Conservation (phyloP, 2,113 vertebrate genomes). For the Ictalurus furcatus region DNA sequence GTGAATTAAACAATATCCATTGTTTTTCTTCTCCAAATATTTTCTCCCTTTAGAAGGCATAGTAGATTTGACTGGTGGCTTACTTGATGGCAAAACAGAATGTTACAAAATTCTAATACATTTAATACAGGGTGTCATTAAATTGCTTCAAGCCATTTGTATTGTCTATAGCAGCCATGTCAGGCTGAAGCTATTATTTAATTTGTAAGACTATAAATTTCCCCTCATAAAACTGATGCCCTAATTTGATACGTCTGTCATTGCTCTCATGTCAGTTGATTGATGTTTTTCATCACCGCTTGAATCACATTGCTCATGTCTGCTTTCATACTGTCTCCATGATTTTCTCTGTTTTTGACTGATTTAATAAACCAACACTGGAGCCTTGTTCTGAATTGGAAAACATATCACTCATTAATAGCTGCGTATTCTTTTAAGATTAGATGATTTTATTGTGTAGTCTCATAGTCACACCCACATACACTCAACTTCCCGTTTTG, state of each 20-base stretch:
- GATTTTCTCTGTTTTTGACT: conserved; percentile 36
- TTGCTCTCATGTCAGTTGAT: conserved; percentile 59
- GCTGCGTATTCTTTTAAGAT: neutral
- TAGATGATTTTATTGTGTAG: neutral
- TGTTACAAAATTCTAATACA: neutral
- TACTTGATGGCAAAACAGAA: neutral
- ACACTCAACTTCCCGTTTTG: neutral
- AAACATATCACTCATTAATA: neutral
- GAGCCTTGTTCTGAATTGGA: neutral
- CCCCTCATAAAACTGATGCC: conserved; percentile 58
- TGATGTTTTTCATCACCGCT: conserved; percentile 45
- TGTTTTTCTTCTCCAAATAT: neutral
- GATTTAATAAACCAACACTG: conserved; percentile 4
- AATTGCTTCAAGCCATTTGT: neutral
- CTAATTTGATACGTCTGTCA: conserved; percentile 61
- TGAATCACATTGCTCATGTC: conserved; percentile 51
- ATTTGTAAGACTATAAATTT: conserved; percentile 38
- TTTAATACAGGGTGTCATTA: conserved; percentile 20
- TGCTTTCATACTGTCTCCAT: conserved; percentile 40
- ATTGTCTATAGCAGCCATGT: conserved; percentile 42
- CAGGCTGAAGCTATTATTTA: conserved; percentile 32
- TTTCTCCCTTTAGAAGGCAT: neutral
- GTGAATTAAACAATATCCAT: conserved; percentile 22
- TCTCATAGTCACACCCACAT: neutral
- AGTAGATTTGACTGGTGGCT: conserved; percentile 13